A percentile compares a stretch with the other conserved stretches of the same genome.
phyloP scores from a whole-genome alignment of 2,113 vertebrate genomes.

The Perognathus longimembris region DNA sequence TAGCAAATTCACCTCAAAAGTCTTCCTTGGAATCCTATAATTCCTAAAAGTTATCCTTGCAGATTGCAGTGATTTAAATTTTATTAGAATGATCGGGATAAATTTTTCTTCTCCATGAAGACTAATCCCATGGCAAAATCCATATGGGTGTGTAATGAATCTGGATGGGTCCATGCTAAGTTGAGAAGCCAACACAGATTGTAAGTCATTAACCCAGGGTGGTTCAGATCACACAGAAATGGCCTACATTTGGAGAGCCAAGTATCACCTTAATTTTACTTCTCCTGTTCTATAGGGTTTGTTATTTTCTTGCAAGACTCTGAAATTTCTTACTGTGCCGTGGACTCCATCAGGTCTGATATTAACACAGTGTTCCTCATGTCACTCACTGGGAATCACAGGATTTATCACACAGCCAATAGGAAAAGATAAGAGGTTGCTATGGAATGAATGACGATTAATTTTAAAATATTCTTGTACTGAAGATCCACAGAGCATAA shows the following conservation, averaged over 20 bases:
- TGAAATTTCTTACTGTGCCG: background rate
- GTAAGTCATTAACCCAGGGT: background rate
- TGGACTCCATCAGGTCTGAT: background rate
- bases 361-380: background rate
- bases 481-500: background rate
- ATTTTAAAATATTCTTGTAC: background rate
- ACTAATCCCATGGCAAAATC: slow-evolving; percentile 9
- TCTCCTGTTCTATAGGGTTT: background rate
- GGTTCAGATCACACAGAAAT: background rate
- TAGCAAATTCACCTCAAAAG: slow-evolving; percentile 48
- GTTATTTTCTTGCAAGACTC: background rate
- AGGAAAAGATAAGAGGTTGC: background rate
- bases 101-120: slow-evolving; percentile 27
- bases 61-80: slow-evolving; percentile 12
- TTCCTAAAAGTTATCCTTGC: slow-evolving; percentile 51
- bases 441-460: background rate
- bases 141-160: background rate
- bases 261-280: background rate
- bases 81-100: slow-evolving; percentile 4
- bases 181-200: background rate
- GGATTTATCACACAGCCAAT: background rate
- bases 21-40: slow-evolving; percentile 44
- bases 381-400: background rate
- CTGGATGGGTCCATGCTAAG: background rate
- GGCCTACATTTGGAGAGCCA: background rate